Evolutionary conservation across 2,113 vertebrate species (phyloP).

Genomic region (Tapirus terrestris): DNA sequence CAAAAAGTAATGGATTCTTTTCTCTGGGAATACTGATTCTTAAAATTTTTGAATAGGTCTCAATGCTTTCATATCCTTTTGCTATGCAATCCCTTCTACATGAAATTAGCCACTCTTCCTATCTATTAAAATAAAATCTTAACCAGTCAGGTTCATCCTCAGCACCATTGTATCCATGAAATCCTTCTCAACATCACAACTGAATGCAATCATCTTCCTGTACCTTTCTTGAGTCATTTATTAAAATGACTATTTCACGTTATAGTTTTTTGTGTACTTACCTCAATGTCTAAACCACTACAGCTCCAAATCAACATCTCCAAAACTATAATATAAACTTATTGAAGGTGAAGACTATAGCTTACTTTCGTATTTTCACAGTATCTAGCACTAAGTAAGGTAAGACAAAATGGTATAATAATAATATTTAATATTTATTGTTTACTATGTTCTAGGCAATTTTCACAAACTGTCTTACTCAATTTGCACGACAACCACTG

Average conservation of each 20-base stretch:
- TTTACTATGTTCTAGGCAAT: not conserved
- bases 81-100: not conserved
- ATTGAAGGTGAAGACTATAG: not conserved
- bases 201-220: not conserved
- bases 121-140: not conserved
- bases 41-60: conserved; percentile 4
- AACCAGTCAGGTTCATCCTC: not conserved
- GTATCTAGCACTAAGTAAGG: not conserved
- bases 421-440: not conserved
- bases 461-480: not conserved
- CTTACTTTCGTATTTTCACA: not conserved
- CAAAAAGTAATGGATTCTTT: not conserved
- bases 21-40: not conserved
- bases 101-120: not conserved
- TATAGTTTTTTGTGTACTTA: not conserved
- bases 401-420: not conserved
- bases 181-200: not conserved
- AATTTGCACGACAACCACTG: not conserved
- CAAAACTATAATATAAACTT: not conserved
- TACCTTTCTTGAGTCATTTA: not conserved
- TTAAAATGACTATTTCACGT: conserved; percentile 1
- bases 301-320: not conserved
- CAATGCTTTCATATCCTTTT: not conserved
- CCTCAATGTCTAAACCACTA: not conserved
- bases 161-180: not conserved